A percentile compares a stretch with the other conserved stretches of the same genome.
phyloP scores from a whole-genome alignment of 2,113 vertebrate genomes.

The Leptobrachium leishanense region DNA sequence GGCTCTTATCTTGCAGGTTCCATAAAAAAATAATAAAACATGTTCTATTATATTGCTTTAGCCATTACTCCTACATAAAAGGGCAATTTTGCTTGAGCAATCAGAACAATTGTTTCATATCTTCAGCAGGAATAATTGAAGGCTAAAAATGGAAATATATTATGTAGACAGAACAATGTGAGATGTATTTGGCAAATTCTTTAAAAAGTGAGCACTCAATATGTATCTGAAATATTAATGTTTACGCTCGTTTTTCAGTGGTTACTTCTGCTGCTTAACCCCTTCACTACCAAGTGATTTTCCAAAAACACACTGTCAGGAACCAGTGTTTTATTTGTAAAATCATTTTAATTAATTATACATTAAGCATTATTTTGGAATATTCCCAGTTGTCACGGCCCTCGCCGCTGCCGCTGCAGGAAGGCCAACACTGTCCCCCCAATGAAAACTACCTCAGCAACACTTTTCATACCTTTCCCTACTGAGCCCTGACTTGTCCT shows the following conservation, averaged over 20 bases:
- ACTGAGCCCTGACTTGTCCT: no score
- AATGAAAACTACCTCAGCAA: no score
- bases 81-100: slow-evolving; percentile 3
- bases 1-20: not conserved
- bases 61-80: slow-evolving; percentile 11
- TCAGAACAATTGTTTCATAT: slow-evolving; percentile 12
- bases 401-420: no score
- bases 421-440: no score
- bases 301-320: no score
- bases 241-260: not conserved
- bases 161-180: not conserved
- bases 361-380: no score
- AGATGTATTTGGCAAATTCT: not conserved
- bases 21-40: not conserved
- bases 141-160: slow-evolving; percentile 1
- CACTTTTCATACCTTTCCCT: no score
- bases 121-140: not conserved
- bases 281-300: no score
- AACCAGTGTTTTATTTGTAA: no score
- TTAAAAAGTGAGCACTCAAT: not conserved
- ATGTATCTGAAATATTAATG: not conserved
- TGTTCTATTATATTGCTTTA: not conserved
- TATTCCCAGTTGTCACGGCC: no score
- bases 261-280: not conserved
- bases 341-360: no score